Base-by-base conservation (phyloP, 2,888 invertebrate genomes). In the Oxyscelio sp. region DNA sequence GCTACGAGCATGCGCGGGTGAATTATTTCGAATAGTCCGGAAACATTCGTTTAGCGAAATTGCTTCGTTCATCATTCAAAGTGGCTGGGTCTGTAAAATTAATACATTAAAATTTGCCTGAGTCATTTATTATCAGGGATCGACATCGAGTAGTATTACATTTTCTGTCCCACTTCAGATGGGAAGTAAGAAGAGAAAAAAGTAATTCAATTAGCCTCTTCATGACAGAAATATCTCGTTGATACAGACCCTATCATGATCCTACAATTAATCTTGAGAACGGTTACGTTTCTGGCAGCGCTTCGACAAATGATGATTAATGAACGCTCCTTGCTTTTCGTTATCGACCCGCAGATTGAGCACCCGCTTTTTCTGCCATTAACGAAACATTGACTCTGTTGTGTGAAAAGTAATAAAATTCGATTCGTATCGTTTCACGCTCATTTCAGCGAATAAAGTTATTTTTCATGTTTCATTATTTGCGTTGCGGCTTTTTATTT, bases 241-340 rank as follows among this genome's bases (percentile, higher is more conserved):
- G 85, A 81, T 85, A 85, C 81, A 81, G 85, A 74, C 78, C 85
- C 78, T 78, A 81, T 78, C 78, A 81, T 78, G 81, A 81, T 81
- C 85, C 66, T 81, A 85, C 85, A 81, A 85, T 81, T 85, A 81
- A 85, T 82, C 85, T 81, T 85, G 81, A 81, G 85, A 81, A 82
- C 81, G 78, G 81, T 81, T 85, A 81, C 85, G 78, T 85, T 85
- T 85, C 85, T 85, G 85, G 85, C 85, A 85, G 85, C 77, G 56
- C 81, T 85, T 85, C 81, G 85, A 85, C 85, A 81, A 85, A 85
- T 85, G 85, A 85, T 85, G 85, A 85, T 85, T 85, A 85, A 85
- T 85, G 81, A 78, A 78, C 68, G 52, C 19, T 38, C 65, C 66
- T 75, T 80, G 79, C 80, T 84, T 77, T 77, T 56, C 59, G 77